A percentile compares a stretch with the other conserved stretches of the same genome.
phyloP scores from a whole-genome alignment of 2,113 vertebrate species.

The Neogobius melanostomus region DNA sequence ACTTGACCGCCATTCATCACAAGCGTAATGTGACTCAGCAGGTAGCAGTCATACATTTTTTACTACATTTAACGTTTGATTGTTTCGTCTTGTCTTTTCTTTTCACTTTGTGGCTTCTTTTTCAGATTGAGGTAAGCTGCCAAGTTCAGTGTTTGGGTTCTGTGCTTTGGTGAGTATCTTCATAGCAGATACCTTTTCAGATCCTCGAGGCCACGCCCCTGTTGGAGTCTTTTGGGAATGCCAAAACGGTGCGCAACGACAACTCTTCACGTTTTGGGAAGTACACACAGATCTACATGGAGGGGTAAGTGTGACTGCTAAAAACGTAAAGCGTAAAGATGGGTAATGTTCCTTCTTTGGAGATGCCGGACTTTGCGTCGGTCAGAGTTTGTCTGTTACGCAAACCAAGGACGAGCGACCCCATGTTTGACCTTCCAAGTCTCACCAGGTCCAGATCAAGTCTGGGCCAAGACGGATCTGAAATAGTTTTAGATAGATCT shows the following conservation, averaged over 20 bases:
- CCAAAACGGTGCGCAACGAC: conserved; percentile 97
- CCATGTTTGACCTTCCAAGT: too few species aligned
- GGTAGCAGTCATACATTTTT: conserved; percentile 64
- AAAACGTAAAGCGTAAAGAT: neutral
- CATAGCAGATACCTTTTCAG: conserved; percentile 64
- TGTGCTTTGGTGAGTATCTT: neutral
- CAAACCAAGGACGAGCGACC: too few species aligned
- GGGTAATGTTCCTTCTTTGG: too few species aligned
- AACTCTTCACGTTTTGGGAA: conserved; percentile 99
- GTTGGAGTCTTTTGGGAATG: conserved; percentile 96
- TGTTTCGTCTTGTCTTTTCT: neutral
- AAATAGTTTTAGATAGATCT: too few species aligned
- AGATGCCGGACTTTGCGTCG: too few species aligned
- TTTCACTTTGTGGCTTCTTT: conserved; percentile 2
- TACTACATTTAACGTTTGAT: neutral
- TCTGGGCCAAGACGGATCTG: too few species aligned
- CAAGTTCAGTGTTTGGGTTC: neutral
- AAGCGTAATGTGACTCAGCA: conserved; percentile 85
- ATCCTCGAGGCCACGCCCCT: conserved; percentile 95
- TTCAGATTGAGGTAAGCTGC: conserved; percentile 85
- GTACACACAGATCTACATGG: conserved; percentile 93
- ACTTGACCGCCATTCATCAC: conserved; percentile 91
- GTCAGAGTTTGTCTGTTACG: too few species aligned
- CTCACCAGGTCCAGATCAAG: too few species aligned
- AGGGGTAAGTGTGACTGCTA: conserved; percentile 83